Conservation (phyloP, 2,888 invertebrate species). For the Vanessa cardui region DNA sequence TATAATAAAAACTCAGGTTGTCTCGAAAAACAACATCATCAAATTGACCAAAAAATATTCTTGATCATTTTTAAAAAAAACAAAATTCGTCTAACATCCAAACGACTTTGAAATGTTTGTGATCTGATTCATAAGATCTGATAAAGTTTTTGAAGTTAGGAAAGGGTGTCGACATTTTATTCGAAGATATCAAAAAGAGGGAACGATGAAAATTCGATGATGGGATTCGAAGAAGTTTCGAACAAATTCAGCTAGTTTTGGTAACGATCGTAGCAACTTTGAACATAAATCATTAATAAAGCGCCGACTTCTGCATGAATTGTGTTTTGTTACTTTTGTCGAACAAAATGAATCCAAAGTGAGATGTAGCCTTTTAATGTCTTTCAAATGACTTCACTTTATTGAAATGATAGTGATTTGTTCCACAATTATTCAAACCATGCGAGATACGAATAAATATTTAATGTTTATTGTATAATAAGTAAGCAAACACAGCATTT, state of each 20-base stretch:
- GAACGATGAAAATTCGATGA: conserved; percentile 35
- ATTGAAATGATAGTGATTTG: background rate
- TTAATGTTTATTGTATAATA: no score
- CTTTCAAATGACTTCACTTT: background rate
- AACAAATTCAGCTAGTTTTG: conserved; percentile 37
- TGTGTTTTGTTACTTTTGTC: conserved; percentile 11
- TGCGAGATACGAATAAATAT: no score
- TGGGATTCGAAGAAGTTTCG: conserved; percentile 28
- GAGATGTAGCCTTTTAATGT: background rate
- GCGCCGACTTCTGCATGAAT: conserved; percentile 9
- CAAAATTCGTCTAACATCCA: conserved; percentile 4
- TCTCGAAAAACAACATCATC: no score
- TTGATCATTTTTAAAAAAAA: background rate
- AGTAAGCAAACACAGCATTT: no score
- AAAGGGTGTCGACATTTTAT: conserved; percentile 31
- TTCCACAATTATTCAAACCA: no score
- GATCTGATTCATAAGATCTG: conserved; percentile 17
- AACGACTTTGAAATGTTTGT: conserved; percentile 24
- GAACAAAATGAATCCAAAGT: background rate
- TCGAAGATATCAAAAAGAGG: conserved; percentile 32
- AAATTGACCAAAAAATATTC: background rate
- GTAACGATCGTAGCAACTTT: conserved; percentile 32
- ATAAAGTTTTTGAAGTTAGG: conserved; percentile 23
- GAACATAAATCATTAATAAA: conserved; percentile 31
- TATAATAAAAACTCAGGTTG: no score